Evolutionary conservation across 2,113 vertebrate species (phyloP).

Genomic region (Melanostigma gelatinosum): DNA sequence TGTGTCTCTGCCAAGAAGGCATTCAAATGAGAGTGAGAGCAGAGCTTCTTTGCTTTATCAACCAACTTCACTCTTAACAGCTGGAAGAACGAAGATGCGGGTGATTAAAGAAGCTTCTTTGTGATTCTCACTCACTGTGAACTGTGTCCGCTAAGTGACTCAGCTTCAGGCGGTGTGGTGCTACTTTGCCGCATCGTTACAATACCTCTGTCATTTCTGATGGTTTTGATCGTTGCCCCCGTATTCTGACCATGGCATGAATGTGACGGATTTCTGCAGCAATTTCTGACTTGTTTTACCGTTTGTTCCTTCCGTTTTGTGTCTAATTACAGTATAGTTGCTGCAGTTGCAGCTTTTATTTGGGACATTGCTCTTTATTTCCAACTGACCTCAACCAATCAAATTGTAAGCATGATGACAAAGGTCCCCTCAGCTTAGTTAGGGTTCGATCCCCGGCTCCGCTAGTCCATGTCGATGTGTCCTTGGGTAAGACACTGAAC

Average conservation of each 20-base stretch:
- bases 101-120: conserved; percentile 37
- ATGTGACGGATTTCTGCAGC: not conserved
- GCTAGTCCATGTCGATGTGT: not conserved
- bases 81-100: conserved; percentile 6
- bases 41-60: conserved; percentile 32
- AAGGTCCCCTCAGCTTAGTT: not conserved
- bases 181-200: conserved; percentile 1
- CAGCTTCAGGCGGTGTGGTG: conserved; percentile 15
- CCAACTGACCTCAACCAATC: not conserved
- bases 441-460: too few relatives aligned
- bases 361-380: not conserved
- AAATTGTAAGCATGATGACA: not conserved
- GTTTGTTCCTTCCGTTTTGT: not conserved
- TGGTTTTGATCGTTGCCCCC: not conserved
- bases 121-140: conserved; percentile 19
- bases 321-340: not conserved
- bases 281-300: not conserved
- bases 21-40: conserved; percentile 35
- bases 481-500: not conserved
- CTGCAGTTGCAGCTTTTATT: not conserved
- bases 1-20: conserved; percentile 36
- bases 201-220: not conserved
- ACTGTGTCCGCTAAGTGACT: conserved; percentile 38
- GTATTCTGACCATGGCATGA: not conserved
- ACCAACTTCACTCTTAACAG: conserved; percentile 11